Conservation (phyloP, 2,888 invertebrate species). For the Odontothrips loti region DNA sequence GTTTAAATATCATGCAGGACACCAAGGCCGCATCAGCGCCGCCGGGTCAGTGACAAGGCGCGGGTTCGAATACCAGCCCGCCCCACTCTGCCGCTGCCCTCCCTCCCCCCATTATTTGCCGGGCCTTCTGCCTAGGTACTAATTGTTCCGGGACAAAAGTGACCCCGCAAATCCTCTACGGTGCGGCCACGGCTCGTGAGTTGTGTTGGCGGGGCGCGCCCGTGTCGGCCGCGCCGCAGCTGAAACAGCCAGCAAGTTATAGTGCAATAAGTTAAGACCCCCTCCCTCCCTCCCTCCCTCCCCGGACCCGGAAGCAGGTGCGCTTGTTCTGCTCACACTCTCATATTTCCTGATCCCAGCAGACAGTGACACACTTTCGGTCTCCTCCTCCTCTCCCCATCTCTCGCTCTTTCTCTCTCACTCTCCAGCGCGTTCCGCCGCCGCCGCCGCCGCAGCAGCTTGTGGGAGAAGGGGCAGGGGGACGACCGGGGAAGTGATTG, state of each 20-base stretch:
- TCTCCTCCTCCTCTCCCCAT: not conserved
- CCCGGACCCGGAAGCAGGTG: not conserved
- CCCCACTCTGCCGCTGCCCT: no score
- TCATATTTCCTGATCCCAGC: conserved; percentile 12
- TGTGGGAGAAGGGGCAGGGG: no score
- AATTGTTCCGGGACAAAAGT: not conserved
- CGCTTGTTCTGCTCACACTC: not conserved
- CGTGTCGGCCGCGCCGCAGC: no score
- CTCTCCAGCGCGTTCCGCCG: no score
- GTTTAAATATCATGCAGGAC: no score
- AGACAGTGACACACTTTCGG: conserved; percentile 4
- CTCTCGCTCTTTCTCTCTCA: not conserved
- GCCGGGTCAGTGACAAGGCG: no score
- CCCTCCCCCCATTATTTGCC: not conserved
- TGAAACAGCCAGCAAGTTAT: not conserved
- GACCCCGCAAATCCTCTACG: not conserved
- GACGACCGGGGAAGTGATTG: no score
- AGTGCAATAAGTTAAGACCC: not conserved
- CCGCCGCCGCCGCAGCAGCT: no score
- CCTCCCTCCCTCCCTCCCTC: no score
- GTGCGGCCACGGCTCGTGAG: not conserved
- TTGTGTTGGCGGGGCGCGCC: not conserved
- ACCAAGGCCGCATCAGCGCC: no score
- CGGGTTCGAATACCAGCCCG: not conserved
- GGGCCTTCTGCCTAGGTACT: not conserved